Evolutionary conservation across 2,113 vertebrate species (phyloP), one percentile per base, ranked within the genome.

Genomic region (Capreolus pygargus): DNA sequence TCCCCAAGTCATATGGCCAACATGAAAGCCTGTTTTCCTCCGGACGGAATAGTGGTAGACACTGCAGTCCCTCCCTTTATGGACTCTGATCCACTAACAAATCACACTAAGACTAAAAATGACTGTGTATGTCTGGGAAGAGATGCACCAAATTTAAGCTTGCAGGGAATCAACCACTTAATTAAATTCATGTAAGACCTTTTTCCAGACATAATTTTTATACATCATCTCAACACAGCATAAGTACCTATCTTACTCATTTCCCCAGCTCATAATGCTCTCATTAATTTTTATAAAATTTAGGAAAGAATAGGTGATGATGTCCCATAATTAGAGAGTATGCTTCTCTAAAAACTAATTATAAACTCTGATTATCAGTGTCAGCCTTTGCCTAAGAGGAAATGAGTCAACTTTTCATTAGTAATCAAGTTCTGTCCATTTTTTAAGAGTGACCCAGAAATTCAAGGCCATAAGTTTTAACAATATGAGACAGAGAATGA

Each of bases 381-480:
- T 89, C 95, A 79, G 92, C 36, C 67, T 97, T 67, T 96, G 94
- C 95, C 93, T 98, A 57, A 97, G 95, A 98, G 95, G 95, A 98
- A 98, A 76, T 97, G 96, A 98, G 88, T 98, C 94, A 98, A 86
- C 55, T 96, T 84, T 74, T 96, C 97, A 96, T 97, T 96, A 97
- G 94, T 87, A 96, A 95, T 96, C 94, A 94, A 91, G 70, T 86
- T 87, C n/a, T 93, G 88, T 76, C 92, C 55, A 43, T 79, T 84
- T 97, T 95, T 97, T 50, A 97, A 90, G 55, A 97, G 54, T 85
- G 94, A 97, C 92, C 85, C 76, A 94, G 91, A 96, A 97, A 96
- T 61, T 89, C 50, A 60, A 82, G 89, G 39, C 83, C 67, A 30
- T 81, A 61, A 95, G 78, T 94, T 97, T 93, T 54, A 81, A 52